phyloP scores from a whole-genome alignment of 2,888 invertebrate genomes.

The Melikaiella ostensackeni region DNA sequence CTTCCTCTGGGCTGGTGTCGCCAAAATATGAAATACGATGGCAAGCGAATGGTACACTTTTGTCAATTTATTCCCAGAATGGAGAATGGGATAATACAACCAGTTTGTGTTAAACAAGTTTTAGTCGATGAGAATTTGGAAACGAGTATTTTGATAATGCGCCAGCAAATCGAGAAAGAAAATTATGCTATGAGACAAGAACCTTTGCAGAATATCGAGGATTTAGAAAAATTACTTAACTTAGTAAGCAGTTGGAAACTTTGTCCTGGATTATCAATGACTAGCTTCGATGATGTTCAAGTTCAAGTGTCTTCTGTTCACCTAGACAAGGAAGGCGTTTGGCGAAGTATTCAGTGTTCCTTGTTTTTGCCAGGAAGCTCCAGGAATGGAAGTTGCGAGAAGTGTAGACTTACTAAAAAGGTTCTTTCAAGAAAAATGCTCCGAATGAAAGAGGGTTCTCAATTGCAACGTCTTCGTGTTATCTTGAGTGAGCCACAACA shows the following conservation, averaged over 20 bases:
- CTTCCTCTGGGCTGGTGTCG: conserved; percentile 20
- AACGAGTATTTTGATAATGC: conserved; percentile 16
- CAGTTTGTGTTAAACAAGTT: neutral
- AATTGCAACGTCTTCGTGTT: neutral
- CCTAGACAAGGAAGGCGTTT: neutral
- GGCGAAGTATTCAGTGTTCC: neutral
- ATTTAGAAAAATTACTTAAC: conserved; percentile 9
- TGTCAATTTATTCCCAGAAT: conserved; percentile 37
- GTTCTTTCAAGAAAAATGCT: neutral
- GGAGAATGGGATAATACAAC: conserved; percentile 6
- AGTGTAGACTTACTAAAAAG: neutral
- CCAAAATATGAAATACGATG: conserved; percentile 37
- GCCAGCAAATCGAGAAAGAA: conserved; percentile 25
- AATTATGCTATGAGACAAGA: neutral
- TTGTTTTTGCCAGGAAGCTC: neutral
- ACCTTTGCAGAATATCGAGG: neutral
- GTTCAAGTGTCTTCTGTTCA: neutral
- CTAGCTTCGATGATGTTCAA: neutral
- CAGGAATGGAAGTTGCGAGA: neutral
- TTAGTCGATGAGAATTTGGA: conserved; percentile 10
- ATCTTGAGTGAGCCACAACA: neutral
- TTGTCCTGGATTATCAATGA: neutral
- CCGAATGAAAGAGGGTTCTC: neutral
- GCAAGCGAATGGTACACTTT: conserved; percentile 15
- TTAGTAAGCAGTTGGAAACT: neutral